Evolutionary conservation across 2,888 invertebrate genomes (phyloP).

Genomic region (Eubasilissa splendida): DNA sequence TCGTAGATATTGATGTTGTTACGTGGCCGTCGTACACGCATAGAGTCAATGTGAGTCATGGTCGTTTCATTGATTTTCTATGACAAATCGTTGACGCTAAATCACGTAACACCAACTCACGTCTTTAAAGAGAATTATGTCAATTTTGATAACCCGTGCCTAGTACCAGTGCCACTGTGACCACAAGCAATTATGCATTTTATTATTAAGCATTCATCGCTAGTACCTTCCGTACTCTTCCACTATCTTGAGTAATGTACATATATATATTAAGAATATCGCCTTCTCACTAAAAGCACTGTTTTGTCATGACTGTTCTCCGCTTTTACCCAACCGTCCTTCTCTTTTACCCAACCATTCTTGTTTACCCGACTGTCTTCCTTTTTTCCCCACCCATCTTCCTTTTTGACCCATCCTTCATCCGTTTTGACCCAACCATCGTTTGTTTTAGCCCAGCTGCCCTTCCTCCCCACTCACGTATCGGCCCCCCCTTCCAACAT

Average conservation of each 20-base stretch:
- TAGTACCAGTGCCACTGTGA: too few relatives aligned
- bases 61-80: too few relatives aligned
- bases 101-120: too few relatives aligned
- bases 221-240: background rate
- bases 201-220: background rate
- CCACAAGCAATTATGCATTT: too few relatives aligned
- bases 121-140: too few relatives aligned
- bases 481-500: slow-evolving; percentile 12
- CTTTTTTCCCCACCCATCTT: background rate
- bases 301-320: background rate
- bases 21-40: too few relatives aligned
- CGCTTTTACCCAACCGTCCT: background rate
- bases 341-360: background rate
- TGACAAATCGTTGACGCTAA: too few relatives aligned
- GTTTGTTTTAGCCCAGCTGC: background rate
- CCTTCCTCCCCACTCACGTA: slow-evolving; percentile 1
- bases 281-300: too few relatives aligned
- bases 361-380: background rate
- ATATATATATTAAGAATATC: background rate
- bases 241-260: background rate
- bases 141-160: too few relatives aligned
- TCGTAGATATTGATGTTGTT: too few relatives aligned
- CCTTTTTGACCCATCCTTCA: background rate
- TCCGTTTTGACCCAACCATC: slow-evolving; percentile 6
- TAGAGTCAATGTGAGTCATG: too few relatives aligned